phyloP scores from a whole-genome alignment of 2,113 vertebrate species.

The Epinephelus lanceolatus region DNA sequence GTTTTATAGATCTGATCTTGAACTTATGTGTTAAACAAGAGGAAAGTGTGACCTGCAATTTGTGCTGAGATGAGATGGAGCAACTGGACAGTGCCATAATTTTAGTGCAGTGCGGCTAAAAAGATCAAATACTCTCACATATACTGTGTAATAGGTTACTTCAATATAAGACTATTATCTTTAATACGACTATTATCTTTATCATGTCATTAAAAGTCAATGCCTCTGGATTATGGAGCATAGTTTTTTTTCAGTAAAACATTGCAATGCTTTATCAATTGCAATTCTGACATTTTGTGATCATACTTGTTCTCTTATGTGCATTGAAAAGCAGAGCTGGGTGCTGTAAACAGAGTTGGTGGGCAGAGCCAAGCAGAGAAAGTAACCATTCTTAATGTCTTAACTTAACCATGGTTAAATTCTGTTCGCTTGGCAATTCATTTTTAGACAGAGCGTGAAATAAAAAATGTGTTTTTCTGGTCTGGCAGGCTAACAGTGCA shows the following conservation, averaged over 20 bases:
- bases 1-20: not conserved
- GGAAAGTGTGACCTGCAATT: not conserved
- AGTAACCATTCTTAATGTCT: slow-evolving; percentile 46
- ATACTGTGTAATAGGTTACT: not conserved
- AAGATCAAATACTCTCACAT: not conserved
- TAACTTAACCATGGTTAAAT: slow-evolving; percentile 58
- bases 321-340: not conserved
- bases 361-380: slow-evolving; percentile 10
- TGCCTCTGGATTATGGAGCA: not conserved
- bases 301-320: slow-evolving; percentile 12
- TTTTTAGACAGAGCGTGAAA: slow-evolving; percentile 73
- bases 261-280: not conserved
- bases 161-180: not conserved
- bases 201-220: not conserved
- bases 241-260: not conserved
- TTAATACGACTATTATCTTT: not conserved
- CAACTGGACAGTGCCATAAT: not conserved
- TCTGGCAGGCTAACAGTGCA: slow-evolving; percentile 47
- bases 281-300: not conserved
- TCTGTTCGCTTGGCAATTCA: slow-evolving; percentile 64
- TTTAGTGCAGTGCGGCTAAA: not conserved
- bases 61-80: not conserved
- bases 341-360: slow-evolving; percentile 2
- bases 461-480: slow-evolving; percentile 64
- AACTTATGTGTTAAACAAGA: not conserved